A percentile compares a stretch with the other conserved stretches of the same genome.
Evolutionary conservation across 2,797 vertebrate genomes (phyloP).

Genomic region (Cynodonichthys magdalenae): DNA sequence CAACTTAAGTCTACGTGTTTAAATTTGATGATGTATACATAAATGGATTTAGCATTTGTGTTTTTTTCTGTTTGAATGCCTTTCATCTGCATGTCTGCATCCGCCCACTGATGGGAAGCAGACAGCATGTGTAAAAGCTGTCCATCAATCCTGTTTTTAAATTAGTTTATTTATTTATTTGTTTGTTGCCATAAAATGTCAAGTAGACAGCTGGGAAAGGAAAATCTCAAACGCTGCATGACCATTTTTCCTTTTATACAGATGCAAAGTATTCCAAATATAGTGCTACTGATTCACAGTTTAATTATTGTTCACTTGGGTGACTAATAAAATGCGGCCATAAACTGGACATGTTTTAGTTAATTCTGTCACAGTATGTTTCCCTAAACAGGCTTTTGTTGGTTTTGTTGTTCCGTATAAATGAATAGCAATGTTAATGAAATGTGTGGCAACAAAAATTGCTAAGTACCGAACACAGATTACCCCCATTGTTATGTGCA

Average conservation of each 20-base stretch:
- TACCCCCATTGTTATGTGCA: conserved; percentile 18
- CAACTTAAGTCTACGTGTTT: too few relatives aligned
- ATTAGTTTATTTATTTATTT: too few relatives aligned
- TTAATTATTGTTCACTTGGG: conserved; percentile 25
- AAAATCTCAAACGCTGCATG: background rate
- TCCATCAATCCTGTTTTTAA: too few relatives aligned
- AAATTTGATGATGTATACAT: too few relatives aligned
- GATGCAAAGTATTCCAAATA: conserved; percentile 39
- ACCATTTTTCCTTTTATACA: conserved; percentile 34
- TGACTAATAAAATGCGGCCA: conserved; percentile 22
- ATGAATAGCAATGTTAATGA: conserved; percentile 55
- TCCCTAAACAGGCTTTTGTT: conserved; percentile 37
- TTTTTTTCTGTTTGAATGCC: too few relatives aligned
- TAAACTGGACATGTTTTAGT: conserved; percentile 55
- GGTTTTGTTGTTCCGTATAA: conserved; percentile 36
- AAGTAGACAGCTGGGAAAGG: too few relatives aligned
- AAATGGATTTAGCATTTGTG: too few relatives aligned
- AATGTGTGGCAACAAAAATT: conserved; percentile 49
- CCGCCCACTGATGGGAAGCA: too few relatives aligned
- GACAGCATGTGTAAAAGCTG: too few relatives aligned
- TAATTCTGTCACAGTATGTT: conserved; percentile 49
- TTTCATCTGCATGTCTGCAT: too few relatives aligned
- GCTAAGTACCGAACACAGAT: conserved; percentile 26
- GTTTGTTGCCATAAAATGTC: too few relatives aligned
- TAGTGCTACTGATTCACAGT: background rate